phyloP scores from a whole-genome alignment of 2,888 invertebrate genomes.

The Nomada ferruginata region DNA sequence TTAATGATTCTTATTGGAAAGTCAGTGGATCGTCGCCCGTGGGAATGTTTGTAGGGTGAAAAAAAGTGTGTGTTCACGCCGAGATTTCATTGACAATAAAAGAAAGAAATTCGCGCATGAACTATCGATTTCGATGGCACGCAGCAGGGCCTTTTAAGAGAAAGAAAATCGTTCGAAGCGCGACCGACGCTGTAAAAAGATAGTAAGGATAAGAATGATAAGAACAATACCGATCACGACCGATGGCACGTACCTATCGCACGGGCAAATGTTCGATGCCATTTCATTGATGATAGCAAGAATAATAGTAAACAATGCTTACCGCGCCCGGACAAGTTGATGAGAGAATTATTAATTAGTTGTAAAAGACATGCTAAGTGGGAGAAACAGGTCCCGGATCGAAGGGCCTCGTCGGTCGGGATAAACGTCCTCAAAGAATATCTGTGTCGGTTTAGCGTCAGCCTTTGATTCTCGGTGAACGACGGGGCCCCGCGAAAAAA shows the following conservation, averaged over 20 bases:
- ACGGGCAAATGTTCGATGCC: slow-evolving; percentile 50
- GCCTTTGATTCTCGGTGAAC: slow-evolving; percentile 26
- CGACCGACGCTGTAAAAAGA: neutral
- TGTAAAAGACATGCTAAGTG: slow-evolving; percentile 59
- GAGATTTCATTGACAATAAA: slow-evolving; percentile 47
- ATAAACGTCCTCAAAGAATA: slow-evolving; percentile 30
- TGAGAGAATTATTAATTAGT: slow-evolving; percentile 58
- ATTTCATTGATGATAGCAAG: slow-evolving; percentile 24
- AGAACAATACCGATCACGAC: slow-evolving; percentile 7
- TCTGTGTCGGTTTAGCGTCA: slow-evolving; percentile 1
- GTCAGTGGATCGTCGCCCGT: slow-evolving; percentile 55
- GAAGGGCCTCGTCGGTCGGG: neutral
- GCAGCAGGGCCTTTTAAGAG: slow-evolving; percentile 27
- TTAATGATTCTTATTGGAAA: slow-evolving; percentile 40
- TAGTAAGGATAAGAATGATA: neutral
- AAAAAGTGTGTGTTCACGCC: slow-evolving; percentile 50
- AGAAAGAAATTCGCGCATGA: slow-evolving; percentile 39
- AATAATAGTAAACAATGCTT: slow-evolving; percentile 52
- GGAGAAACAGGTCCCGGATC: slow-evolving; percentile 29
- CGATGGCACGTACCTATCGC: slow-evolving; percentile 47
- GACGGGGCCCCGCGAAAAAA: slow-evolving; percentile 29
- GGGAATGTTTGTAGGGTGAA: slow-evolving; percentile 57
- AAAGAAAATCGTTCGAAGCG: slow-evolving; percentile 11
- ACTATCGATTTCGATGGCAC: slow-evolving; percentile 47
- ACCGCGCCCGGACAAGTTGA: slow-evolving; percentile 64